These are phyloP conservation scores for Steatocranus sp. DNA, from an alignment of 2,797 vertebrate genomes.

Conservation along the genomic window DNA sequence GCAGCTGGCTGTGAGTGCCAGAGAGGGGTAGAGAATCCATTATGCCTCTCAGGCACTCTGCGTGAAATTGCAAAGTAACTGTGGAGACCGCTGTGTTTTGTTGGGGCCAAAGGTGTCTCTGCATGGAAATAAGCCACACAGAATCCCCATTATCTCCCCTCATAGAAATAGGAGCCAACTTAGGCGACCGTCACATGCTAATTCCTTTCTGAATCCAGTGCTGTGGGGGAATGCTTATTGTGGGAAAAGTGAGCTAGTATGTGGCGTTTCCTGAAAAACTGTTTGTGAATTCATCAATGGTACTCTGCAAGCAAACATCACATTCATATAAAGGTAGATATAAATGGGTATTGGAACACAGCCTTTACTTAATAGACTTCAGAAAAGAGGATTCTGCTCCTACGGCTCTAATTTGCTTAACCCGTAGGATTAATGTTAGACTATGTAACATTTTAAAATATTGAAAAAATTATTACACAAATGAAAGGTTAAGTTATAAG, in stretches of 20 bases:
- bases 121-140: constrained; percentile 62
- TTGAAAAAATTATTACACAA: background rate
- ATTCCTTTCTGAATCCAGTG: constrained; percentile 52
- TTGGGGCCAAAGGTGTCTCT: constrained; percentile 57
- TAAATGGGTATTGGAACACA: background rate
- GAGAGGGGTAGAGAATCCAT: constrained; percentile 58
- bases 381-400: background rate
- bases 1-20: constrained; percentile 51
- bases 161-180: constrained; percentile 42
- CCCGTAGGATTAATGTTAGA: background rate
- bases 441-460: background rate
- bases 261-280: background rate
- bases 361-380: background rate
- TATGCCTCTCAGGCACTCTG: constrained; percentile 39
- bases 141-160: constrained; percentile 58
- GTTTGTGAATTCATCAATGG: background rate
- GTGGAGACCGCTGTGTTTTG: constrained; percentile 56
- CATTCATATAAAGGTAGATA: background rate
- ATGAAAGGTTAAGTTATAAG: background rate
- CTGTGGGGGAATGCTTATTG: constrained; percentile 52
- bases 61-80: constrained; percentile 69
- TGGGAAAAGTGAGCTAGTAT: constrained; percentile 27
- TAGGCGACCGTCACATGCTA: constrained; percentile 51
- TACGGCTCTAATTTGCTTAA: background rate
- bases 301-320: background rate